phyloP scores from a whole-genome alignment of 2,888 invertebrate genomes.

The Lochmaea capreae region DNA sequence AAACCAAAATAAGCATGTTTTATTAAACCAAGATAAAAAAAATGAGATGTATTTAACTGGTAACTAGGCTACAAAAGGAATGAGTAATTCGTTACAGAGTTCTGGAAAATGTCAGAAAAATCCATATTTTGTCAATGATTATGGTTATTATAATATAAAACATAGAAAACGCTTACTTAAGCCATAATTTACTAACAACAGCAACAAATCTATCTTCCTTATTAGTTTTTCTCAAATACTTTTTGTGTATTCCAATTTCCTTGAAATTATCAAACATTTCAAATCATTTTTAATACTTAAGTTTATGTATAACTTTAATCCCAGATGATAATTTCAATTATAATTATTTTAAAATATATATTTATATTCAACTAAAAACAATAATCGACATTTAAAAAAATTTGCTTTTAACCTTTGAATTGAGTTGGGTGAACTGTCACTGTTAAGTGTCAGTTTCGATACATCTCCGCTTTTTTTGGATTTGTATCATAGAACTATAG shows the following conservation, averaged over 20 bases:
- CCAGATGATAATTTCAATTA: neutral
- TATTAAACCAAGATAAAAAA: too few relatives aligned
- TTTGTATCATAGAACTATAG: too few relatives aligned
- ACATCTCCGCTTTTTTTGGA: too few relatives aligned
- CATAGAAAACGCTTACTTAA: conserved; percentile 68
- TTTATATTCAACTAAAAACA: neutral
- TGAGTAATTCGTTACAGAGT: too few relatives aligned
- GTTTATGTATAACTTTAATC: neutral
- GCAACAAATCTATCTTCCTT: conserved; percentile 72
- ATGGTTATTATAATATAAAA: conserved; percentile 45
- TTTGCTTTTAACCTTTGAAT: conserved; percentile 5
- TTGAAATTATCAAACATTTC: conserved; percentile 76
- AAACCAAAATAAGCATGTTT: too few relatives aligned
- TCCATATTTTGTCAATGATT: neutral
- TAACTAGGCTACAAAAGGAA: too few relatives aligned
- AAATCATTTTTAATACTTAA: conserved; percentile 17
- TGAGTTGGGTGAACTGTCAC: too few relatives aligned
- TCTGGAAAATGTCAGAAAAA: neutral
- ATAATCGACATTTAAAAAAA: neutral
- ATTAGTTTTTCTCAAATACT: conserved; percentile 72
- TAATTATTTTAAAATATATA: neutral
- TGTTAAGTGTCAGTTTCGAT: too few relatives aligned
- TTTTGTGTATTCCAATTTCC: conserved; percentile 78
- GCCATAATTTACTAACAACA: conserved; percentile 76
- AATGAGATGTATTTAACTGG: too few relatives aligned